Percentiles rank a stretch among this genome's conserved stretches.
phyloP scores from a whole-genome alignment of 2,113 vertebrate genomes.

The Menura novaehollandiae region DNA sequence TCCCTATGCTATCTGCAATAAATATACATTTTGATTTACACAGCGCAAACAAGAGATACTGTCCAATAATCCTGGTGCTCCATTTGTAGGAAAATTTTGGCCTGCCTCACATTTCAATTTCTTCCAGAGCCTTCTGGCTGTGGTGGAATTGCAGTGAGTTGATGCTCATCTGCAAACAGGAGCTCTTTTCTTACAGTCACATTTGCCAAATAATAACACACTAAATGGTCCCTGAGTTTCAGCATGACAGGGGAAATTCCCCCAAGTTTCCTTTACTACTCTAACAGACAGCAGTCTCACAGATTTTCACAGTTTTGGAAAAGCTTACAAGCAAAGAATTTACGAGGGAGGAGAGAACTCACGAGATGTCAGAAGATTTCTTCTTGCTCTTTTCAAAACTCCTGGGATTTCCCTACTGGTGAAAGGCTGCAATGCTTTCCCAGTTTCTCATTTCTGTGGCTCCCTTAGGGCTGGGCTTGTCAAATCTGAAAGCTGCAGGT shows the following conservation, averaged over 20 bases:
- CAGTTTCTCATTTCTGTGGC: background rate
- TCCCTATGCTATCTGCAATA: background rate
- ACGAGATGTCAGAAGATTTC: background rate
- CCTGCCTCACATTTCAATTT: background rate
- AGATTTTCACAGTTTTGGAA: background rate
- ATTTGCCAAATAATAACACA: background rate
- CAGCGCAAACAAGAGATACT: background rate
- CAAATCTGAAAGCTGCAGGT: background rate
- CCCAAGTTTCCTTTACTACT: background rate
- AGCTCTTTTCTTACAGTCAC: background rate
- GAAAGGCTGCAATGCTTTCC: background rate
- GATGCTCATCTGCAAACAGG: background rate
- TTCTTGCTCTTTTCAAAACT: background rate
- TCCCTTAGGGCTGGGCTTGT: background rate
- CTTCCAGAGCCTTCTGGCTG: background rate
- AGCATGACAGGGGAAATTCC: slow-evolving; percentile 10
- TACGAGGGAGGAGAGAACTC: background rate
- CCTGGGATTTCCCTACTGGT: background rate
- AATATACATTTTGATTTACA: background rate
- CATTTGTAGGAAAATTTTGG: background rate
- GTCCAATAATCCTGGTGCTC: background rate
- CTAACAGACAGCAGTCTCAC: background rate
- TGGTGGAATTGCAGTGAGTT: background rate
- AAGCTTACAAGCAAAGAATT: background rate
- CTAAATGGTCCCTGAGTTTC: background rate